Evolutionary conservation across 2,888 invertebrate genomes (phyloP).

Genomic region (Lasioglossum leucozonium): DNA sequence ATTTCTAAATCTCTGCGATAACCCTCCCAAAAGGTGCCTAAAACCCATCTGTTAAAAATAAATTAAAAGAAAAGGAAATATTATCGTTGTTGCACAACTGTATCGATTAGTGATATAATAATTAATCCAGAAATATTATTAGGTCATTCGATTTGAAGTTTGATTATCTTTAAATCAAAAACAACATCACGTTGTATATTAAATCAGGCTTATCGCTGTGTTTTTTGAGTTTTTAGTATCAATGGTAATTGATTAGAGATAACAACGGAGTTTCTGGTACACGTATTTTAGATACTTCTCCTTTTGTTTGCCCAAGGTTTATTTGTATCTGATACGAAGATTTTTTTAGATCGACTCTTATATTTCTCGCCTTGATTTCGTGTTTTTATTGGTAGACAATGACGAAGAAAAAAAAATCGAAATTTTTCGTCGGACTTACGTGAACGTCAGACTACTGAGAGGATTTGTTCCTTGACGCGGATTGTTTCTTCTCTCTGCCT

Average conservation of each 20-base stretch:
- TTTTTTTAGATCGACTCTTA: neutral
- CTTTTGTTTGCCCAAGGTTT: constrained; percentile 37
- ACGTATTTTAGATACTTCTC: constrained; percentile 37
- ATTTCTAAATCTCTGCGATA: constrained; percentile 88
- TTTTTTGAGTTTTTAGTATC: constrained; percentile 24
- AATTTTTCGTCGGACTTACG: constrained; percentile 83
- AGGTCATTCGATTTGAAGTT: neutral
- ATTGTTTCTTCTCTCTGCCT: constrained; percentile 82
- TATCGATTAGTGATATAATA: neutral
- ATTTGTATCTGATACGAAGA: constrained; percentile 36
- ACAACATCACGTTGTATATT: neutral
- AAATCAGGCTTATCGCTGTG: constrained; percentile 32
- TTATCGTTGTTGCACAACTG: neutral
- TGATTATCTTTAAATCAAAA: constrained; percentile 25
- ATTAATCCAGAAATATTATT: neutral
- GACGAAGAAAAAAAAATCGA: neutral
- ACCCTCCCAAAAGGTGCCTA: constrained; percentile 89
- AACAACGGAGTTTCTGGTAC: constrained; percentile 7
- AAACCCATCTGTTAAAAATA: constrained; percentile 87
- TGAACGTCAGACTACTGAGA: constrained; percentile 86
- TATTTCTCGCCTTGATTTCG: constrained; percentile 29
- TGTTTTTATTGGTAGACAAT: constrained; percentile 17
- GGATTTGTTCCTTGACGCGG: constrained; percentile 86
- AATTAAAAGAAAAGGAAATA: neutral
- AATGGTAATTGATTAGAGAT: constrained; percentile 31